A percentile compares a stretch with the other conserved stretches of the same genome.
Evolutionary conservation across 1,140 invertebrate species (phyloP).

Genomic region (Heterodera schachtii): DNA sequence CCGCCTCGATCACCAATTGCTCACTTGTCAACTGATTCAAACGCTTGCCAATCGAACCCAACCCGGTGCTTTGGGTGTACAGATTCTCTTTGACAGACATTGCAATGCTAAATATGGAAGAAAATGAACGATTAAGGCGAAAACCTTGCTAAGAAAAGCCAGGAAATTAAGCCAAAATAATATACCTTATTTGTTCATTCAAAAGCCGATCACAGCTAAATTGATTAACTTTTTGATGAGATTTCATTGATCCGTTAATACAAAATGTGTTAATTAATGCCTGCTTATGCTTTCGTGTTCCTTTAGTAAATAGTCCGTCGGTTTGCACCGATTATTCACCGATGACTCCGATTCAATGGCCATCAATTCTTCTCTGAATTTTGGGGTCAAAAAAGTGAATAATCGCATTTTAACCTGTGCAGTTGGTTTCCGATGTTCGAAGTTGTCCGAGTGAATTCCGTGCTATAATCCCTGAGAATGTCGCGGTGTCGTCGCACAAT

Average conservation of each 20-base stretch:
- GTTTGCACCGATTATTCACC: slow-evolving; percentile 44
- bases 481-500: slow-evolving; percentile 42
- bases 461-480: slow-evolving; percentile 41
- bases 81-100: slow-evolving; percentile 69
- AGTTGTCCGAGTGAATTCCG: slow-evolving; percentile 35
- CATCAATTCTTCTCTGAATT: slow-evolving; percentile 49
- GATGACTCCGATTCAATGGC: slow-evolving; percentile 36
- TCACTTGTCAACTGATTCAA: slow-evolving; percentile 43
- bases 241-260: slow-evolving; percentile 42
- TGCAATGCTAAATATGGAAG: slow-evolving; percentile 66
- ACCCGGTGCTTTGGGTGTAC: slow-evolving; percentile 59
- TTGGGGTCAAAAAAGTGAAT: not conserved
- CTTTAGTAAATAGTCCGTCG: slow-evolving; percentile 46
- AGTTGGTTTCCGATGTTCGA: slow-evolving; percentile 40
- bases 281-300: slow-evolving; percentile 53
- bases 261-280: slow-evolving; percentile 41
- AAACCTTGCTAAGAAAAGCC: not conserved
- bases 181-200: slow-evolving; percentile 52
- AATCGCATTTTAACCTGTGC: slow-evolving; percentile 32
- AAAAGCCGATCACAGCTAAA: slow-evolving; percentile 46
- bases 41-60: slow-evolving; percentile 45
- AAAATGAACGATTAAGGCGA: slow-evolving; percentile 15
- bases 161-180: no score
- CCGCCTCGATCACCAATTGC: not conserved
- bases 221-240: not conserved